Evolutionary conservation across 1,140 invertebrate species (phyloP).

Genomic region (Aphelenchoides fujianensis): DNA sequence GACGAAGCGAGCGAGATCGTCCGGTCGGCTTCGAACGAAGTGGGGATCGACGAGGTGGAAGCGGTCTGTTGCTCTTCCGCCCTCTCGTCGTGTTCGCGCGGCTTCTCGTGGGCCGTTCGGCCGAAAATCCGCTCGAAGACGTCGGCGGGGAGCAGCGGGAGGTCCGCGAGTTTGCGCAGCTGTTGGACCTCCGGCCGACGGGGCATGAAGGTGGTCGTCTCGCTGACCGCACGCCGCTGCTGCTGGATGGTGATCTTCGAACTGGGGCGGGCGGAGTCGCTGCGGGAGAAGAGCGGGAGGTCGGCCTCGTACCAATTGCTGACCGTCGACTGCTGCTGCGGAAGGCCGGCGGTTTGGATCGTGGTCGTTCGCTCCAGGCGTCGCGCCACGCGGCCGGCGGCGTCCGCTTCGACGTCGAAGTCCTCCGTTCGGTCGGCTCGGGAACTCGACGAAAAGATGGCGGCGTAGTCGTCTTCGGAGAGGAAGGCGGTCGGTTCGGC

Average conservation of each 20-base stretch:
- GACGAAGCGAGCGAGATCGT: not conserved
- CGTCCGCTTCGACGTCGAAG: no score
- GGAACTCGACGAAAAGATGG: not conserved
- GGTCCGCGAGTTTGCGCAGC: not conserved
- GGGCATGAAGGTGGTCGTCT: conserved; percentile 2
- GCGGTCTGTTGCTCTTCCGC: not conserved
- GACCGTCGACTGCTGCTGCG: conserved; percentile 1
- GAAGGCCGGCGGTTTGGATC: not conserved
- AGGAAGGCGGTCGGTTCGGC: conserved; percentile 10
- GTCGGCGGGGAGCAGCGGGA: not conserved
- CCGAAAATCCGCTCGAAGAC: not conserved
- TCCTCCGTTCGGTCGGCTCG: no score
- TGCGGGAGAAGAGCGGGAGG: no score
- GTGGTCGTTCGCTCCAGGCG: not conserved
- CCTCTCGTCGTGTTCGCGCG: no score
- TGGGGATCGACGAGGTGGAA: not conserved
- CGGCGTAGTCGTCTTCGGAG: conserved; percentile 6
- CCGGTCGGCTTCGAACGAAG: no score
- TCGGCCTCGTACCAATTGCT: no score
- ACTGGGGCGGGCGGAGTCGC: no score
- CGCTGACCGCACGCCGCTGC: not conserved
- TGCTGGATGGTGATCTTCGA: conserved; percentile 4
- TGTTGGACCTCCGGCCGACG: not conserved
- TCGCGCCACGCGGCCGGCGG: no score
- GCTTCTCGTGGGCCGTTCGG: not conserved